Conservation (phyloP, 2,797 vertebrate genomes). For the Eremophila alpestris region DNA sequence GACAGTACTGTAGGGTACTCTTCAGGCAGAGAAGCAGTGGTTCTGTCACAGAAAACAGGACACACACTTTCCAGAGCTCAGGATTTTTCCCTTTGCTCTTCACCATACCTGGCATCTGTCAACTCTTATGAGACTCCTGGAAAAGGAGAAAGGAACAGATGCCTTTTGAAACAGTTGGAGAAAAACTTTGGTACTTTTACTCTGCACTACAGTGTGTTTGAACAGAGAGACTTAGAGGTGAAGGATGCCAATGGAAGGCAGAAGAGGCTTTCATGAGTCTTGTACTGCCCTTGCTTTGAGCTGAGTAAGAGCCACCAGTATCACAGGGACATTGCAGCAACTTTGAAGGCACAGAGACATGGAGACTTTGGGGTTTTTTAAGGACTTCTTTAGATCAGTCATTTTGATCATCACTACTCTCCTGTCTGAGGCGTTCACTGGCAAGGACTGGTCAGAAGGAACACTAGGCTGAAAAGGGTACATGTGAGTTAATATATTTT, state of each 20-base stretch:
- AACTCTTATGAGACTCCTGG: background rate
- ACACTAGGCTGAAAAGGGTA: background rate
- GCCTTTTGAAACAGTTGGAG: background rate
- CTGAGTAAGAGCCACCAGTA: background rate
- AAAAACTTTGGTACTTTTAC: background rate
- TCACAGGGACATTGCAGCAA: background rate
- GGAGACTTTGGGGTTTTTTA: background rate
- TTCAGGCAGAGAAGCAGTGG: background rate
- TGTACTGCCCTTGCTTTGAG: background rate
- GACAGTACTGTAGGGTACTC: background rate
- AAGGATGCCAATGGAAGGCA: background rate
- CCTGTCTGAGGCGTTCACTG: background rate
- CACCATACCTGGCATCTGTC: background rate
- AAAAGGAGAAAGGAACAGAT: background rate
- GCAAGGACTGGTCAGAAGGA: background rate
- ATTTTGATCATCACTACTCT: background rate
- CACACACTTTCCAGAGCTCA: background rate
- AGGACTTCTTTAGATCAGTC: background rate
- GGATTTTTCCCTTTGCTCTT: background rate
- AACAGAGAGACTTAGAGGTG: background rate
- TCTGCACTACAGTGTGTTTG: background rate
- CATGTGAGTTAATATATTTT: background rate
- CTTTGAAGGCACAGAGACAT: background rate
- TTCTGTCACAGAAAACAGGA: background rate
- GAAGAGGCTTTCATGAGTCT: background rate